These are phyloP conservation scores for Vulpes vulpes DNA, from an alignment of 2,113 vertebrate genomes.

Conservation along the genomic window DNA sequence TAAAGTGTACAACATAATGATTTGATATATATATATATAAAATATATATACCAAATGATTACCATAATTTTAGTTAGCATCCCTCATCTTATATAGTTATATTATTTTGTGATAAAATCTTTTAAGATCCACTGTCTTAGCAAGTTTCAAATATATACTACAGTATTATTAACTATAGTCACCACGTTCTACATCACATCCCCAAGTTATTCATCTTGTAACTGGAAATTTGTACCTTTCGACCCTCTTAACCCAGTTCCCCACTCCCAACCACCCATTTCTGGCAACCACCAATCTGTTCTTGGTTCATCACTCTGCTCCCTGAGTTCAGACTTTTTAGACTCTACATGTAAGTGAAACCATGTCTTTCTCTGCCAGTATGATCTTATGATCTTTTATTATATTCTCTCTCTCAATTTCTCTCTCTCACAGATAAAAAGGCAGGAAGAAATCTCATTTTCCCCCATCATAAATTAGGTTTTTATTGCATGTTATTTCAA, in stretches of 20 bases:
- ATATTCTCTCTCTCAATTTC: not conserved
- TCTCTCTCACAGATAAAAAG: not conserved
- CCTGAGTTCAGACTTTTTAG: not conserved
- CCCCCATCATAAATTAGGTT: not conserved
- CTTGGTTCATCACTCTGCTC: not conserved
- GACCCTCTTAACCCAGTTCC: not conserved
- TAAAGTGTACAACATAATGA: not conserved
- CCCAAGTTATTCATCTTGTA: not conserved
- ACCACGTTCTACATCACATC: not conserved
- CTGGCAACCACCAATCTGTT: not conserved
- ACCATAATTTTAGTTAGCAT: not conserved
- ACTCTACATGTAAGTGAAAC: not conserved
- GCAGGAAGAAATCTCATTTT: not conserved
- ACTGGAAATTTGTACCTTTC: not conserved
- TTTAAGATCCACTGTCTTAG: not conserved
- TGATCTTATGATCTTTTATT: not conserved
- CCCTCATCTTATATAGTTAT: not conserved
- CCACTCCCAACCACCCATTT: not conserved
- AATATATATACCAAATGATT: not conserved
- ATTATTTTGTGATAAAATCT: not conserved
- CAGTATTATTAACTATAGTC: not conserved
- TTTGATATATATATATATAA: not conserved
- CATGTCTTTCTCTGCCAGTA: not conserved
- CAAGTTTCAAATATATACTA: not conserved
- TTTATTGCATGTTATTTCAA: not conserved